Evolutionary conservation across 2,888 invertebrate species (phyloP).

Genomic region (Mesodorylaimus sp.): DNA sequence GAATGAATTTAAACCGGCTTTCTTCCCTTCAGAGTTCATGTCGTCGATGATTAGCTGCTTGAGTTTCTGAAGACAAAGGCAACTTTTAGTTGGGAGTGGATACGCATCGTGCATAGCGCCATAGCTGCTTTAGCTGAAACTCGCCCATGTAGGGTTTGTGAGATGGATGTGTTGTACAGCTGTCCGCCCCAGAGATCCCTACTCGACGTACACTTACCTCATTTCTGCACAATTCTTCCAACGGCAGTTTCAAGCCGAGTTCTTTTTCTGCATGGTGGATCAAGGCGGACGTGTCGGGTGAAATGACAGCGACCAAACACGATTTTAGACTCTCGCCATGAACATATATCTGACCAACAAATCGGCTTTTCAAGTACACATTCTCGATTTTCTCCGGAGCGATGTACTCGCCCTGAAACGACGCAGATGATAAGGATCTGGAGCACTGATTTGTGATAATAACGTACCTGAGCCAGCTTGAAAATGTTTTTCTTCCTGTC

Average conservation of each 20-base stretch:
- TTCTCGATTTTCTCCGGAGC: conserved; percentile 94
- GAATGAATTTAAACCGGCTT: conserved; percentile 76
- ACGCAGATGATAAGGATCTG: too few species aligned
- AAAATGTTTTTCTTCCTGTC: conserved; percentile 96
- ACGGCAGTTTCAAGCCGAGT: not conserved
- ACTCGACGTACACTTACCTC: not conserved
- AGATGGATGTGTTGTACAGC: too few species aligned
- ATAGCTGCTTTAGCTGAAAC: too few species aligned
- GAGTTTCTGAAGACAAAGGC: conserved; percentile 37
- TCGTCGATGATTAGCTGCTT: conserved; percentile 74
- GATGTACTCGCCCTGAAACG: conserved; percentile 77
- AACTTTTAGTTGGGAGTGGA: too few species aligned
- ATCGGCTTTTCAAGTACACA: conserved; percentile 72
- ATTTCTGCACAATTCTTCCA: conserved; percentile 5
- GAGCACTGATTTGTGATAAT: too few species aligned
- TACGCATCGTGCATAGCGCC: too few species aligned
- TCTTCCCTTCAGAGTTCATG: conserved; percentile 69
- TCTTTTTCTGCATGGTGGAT: not conserved
- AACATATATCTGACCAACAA: conserved; percentile 79
- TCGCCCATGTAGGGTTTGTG: too few species aligned
- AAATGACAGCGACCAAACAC: conserved; percentile 71
- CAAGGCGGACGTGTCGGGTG: conserved; percentile 71
- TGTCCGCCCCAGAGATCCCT: too few species aligned
- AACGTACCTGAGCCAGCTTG: conserved; percentile 70
- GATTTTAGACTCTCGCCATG: conserved; percentile 83